Percentiles rank a stretch among this genome's conserved stretches.
Evolutionary conservation across 2,797 vertebrate genomes (phyloP).

Genomic region (Kryptopterus vitreolus): DNA sequence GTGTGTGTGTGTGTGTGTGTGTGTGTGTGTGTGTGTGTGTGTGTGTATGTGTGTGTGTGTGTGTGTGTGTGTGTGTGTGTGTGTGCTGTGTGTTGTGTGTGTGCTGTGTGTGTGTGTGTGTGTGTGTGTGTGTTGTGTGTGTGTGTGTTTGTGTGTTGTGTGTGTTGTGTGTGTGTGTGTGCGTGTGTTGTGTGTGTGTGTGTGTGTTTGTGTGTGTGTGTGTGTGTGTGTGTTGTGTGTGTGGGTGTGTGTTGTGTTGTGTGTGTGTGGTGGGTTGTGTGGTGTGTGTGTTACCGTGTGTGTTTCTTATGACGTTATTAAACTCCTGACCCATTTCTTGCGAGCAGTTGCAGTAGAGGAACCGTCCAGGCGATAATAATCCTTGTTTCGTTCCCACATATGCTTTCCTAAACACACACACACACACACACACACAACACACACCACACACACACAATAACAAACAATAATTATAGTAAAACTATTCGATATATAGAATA

Average conservation of each 20-base stretch:
- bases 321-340: constrained; percentile 92
- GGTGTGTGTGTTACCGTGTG: constrained; percentile 73
- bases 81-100: no score
- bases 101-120: no score
- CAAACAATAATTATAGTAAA: no score
- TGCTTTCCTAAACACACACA: constrained; percentile 72
- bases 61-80: no score
- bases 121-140: no score
- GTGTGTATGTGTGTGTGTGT: no score
- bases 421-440: background rate
- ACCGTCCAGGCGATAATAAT: constrained; percentile 95
- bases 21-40: no score
- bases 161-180: background rate
- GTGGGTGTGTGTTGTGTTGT: background rate
- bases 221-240: no score
- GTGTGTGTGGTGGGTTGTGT: background rate
- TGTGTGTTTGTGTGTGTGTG: constrained; percentile 78
- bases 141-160: no score
- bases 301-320: constrained; percentile 83
- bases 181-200: background rate
- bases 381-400: constrained; percentile 88
- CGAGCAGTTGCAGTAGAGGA: constrained; percentile 79
- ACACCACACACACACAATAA: no score
- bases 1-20: no score
- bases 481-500: no score